Evolutionary conservation across 2,888 invertebrate species (phyloP).

Genomic region (Amphipyra berbera): DNA sequence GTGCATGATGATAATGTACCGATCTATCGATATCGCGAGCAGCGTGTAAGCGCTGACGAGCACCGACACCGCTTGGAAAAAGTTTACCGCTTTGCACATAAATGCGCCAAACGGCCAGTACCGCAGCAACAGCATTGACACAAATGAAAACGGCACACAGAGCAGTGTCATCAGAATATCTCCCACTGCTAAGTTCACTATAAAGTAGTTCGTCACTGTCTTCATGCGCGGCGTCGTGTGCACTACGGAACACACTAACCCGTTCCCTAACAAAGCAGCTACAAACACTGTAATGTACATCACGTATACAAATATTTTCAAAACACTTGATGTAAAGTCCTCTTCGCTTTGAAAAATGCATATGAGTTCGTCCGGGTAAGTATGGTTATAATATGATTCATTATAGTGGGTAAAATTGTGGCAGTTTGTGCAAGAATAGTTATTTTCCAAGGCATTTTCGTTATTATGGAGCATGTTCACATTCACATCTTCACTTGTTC

Average conservation of each 20-base stretch:
- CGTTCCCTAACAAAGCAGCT: constrained; percentile 93
- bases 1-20: constrained; percentile 97
- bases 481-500: constrained; percentile 11
- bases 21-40: constrained; percentile 96
- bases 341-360: constrained; percentile 36
- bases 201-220: constrained; percentile 97
- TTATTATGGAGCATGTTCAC: constrained; percentile 28
- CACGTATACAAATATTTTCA: constrained; percentile 87
- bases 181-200: constrained; percentile 96
- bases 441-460: constrained; percentile 14
- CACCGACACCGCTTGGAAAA: constrained; percentile 94
- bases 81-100: constrained; percentile 95
- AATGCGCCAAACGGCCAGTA: constrained; percentile 97
- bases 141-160: constrained; percentile 97
- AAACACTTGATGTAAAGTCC: constrained; percentile 20
- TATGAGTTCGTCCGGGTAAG: constrained; percentile 28
- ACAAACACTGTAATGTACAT: constrained; percentile 93
- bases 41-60: constrained; percentile 97
- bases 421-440: constrained; percentile 30
- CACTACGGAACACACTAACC: constrained; percentile 96
- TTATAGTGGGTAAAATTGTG: constrained; percentile 4
- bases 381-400: constrained; percentile 21
- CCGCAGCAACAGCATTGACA: constrained; percentile 93
- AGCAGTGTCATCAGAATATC: constrained; percentile 97
- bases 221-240: constrained; percentile 95